phyloP scores from a whole-genome alignment of 2,113 vertebrate genomes.

The Eretmochelys imbricata region DNA sequence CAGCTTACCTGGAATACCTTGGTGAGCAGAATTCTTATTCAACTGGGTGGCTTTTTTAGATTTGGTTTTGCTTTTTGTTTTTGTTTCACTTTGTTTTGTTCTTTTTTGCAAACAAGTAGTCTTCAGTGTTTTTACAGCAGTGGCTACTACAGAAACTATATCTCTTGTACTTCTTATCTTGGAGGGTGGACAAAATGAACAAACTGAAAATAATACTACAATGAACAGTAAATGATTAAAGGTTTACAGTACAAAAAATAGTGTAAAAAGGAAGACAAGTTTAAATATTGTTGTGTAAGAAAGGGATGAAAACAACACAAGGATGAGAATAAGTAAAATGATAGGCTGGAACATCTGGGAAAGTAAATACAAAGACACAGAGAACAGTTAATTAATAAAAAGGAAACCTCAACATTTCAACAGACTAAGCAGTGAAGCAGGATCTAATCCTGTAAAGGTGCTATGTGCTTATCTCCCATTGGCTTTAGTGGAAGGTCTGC shows the following conservation, averaged over 20 bases:
- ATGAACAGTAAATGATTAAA: slow-evolving; percentile 80
- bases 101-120: slow-evolving; percentile 78
- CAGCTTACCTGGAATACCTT: slow-evolving; percentile 78
- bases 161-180: slow-evolving; percentile 91
- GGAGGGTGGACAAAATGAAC: slow-evolving; percentile 88
- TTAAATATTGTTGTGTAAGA: slow-evolving; percentile 99
- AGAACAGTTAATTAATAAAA: slow-evolving; percentile 80
- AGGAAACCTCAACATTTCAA: slow-evolving; percentile 47
- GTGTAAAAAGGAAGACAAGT: slow-evolving; percentile 95
- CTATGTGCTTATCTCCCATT: slow-evolving; percentile 35
- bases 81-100: slow-evolving; percentile 28
- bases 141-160: slow-evolving; percentile 85
- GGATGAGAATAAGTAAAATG: slow-evolving; percentile 99
- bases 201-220: slow-evolving; percentile 87
- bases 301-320: slow-evolving; percentile 99
- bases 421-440: slow-evolving; percentile 57
- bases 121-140: slow-evolving; percentile 90
- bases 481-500: slow-evolving; percentile 12
- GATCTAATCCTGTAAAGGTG: slow-evolving; percentile 40
- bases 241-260: slow-evolving; percentile 98
- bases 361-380: slow-evolving; percentile 82
- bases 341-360: slow-evolving; percentile 99
- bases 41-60: slow-evolving; percentile 44
- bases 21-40: slow-evolving; percentile 54
- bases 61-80: slow-evolving; percentile 43